phyloP scores from a whole-genome alignment of 2,888 invertebrate genomes.

The Drosophila pseudotakahashii region DNA sequence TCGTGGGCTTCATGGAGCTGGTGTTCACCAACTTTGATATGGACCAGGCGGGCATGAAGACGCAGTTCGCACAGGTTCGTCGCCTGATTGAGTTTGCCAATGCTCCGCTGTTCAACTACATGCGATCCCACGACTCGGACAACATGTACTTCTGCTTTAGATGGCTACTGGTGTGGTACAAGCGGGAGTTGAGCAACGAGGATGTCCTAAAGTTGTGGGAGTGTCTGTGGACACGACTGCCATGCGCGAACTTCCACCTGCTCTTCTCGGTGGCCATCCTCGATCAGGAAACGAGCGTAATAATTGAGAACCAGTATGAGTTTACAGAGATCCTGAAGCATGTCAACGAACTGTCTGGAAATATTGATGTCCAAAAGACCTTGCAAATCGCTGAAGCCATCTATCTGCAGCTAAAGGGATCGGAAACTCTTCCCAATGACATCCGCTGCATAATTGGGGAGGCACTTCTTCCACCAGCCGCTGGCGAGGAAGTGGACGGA shows the following conservation, averaged over 20 bases:
- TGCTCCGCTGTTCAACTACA: slow-evolving; percentile 93
- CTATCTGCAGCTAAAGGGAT: slow-evolving; percentile 92
- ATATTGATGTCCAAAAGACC: slow-evolving; percentile 92
- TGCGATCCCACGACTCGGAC: slow-evolving; percentile 88
- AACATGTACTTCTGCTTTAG: slow-evolving; percentile 99
- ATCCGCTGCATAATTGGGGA: slow-evolving; percentile 90
- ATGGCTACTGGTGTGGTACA: slow-evolving; percentile 98
- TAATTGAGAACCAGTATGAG: slow-evolving; percentile 96
- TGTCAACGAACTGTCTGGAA: slow-evolving; percentile 96
- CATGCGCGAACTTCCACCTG: slow-evolving; percentile 97
- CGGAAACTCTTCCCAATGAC: slow-evolving; percentile 89
- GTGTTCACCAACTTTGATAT: slow-evolving; percentile 97
- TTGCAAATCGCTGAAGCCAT: slow-evolving; percentile 96
- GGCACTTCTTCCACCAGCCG: slow-evolving; percentile 61
- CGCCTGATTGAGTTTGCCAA: slow-evolving; percentile 92
- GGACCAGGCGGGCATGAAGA: slow-evolving; percentile 98
- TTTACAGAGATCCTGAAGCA: slow-evolving; percentile 98
- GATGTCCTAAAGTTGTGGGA: slow-evolving; percentile 98
- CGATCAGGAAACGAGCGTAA: slow-evolving; percentile 92
- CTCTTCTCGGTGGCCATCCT: slow-evolving; percentile 97
- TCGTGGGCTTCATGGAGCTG: slow-evolving; percentile 98
- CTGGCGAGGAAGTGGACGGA: slow-evolving; percentile 38
- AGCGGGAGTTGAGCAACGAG: slow-evolving; percentile 94
- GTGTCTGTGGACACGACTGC: slow-evolving; percentile 96
- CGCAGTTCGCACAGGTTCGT: slow-evolving; percentile 93